A percentile compares a stretch with the other conserved stretches of the same genome.
Conservation (phyloP, 2,797 vertebrate genomes). For the Lutjanus argentimaculatus region DNA sequence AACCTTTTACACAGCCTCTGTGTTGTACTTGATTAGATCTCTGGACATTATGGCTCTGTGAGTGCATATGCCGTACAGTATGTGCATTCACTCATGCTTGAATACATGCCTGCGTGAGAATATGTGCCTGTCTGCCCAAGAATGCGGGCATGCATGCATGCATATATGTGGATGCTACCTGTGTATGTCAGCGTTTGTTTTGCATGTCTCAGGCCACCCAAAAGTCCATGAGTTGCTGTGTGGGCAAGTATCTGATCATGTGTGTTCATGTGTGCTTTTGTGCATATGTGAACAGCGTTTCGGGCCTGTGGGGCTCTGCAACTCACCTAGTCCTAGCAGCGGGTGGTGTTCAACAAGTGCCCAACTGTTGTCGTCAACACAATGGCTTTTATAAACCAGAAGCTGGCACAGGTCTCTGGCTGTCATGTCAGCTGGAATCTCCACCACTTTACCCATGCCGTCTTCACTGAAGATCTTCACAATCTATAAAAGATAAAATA, state of each 20-base stretch:
- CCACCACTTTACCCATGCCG: constrained; percentile 95
- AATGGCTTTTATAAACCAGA: constrained; percentile 98
- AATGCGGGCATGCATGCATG: constrained; percentile 43
- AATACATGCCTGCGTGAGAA: constrained; percentile 70
- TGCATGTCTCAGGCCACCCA: constrained; percentile 44
- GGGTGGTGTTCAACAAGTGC: constrained; percentile 97
- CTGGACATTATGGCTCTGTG: constrained; percentile 36
- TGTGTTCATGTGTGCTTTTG: constrained; percentile 13
- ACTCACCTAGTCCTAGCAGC: constrained; percentile 95
- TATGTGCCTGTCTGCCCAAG: constrained; percentile 37
- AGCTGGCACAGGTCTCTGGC: constrained; percentile 97
- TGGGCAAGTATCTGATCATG: neutral
- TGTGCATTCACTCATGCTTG: constrained; percentile 63
- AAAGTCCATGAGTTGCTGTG: constrained; percentile 9
- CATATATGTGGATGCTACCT: constrained; percentile 60
- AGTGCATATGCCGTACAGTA: constrained; percentile 48
- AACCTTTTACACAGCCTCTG: constrained; percentile 27
- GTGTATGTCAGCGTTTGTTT: constrained; percentile 50
- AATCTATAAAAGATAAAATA: constrained; percentile 83
- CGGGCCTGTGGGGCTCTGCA: constrained; percentile 9
- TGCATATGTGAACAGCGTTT: constrained; percentile 17
- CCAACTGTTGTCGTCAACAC: constrained; percentile 99
- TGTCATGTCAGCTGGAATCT: constrained; percentile 96
- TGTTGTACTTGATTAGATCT: constrained; percentile 54
- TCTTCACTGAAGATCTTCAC: constrained; percentile 98